phyloP scores from a whole-genome alignment of 2,888 invertebrate genomes.

The Diarsia rubi region DNA sequence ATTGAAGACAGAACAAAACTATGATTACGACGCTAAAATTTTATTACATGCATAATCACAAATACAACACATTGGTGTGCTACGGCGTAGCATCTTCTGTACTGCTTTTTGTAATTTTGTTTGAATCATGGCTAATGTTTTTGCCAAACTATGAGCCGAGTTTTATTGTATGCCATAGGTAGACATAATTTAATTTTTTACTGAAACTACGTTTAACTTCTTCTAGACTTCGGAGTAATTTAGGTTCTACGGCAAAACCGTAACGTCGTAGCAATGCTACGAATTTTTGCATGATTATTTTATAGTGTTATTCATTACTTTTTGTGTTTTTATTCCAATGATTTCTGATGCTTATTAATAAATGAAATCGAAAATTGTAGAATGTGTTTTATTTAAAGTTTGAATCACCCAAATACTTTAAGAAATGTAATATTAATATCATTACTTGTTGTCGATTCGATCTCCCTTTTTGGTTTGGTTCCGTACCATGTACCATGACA shows the following conservation, averaged over 20 bases:
- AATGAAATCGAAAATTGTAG: not conserved
- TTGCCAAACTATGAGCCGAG: not conserved
- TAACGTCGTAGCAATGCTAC: constrained; percentile 10
- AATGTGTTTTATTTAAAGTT: not conserved
- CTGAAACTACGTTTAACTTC: not conserved
- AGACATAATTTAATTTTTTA: not conserved
- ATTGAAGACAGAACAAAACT: not conserved
- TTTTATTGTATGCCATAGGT: not conserved
- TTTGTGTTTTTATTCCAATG: not conserved
- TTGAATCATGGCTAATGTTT: not conserved
- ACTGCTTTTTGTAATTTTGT: not conserved
- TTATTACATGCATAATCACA: not conserved
- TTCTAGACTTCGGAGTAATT: not conserved
- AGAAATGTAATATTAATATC: too few species aligned
- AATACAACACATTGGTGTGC: not conserved
- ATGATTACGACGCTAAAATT: too few species aligned
- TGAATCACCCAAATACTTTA: not conserved
- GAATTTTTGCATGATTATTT: not conserved
- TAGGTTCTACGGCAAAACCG: not conserved
- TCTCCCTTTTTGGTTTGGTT: not conserved
- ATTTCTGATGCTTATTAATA: not conserved
- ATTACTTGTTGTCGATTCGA: not conserved
- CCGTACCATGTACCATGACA: not conserved
- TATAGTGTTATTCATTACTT: not conserved
- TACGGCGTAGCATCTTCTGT: constrained; percentile 14